Evolutionary conservation across 53 echinoderm and acorn worm species (phyloP).

Genomic region (Actinopyga echinites): DNA sequence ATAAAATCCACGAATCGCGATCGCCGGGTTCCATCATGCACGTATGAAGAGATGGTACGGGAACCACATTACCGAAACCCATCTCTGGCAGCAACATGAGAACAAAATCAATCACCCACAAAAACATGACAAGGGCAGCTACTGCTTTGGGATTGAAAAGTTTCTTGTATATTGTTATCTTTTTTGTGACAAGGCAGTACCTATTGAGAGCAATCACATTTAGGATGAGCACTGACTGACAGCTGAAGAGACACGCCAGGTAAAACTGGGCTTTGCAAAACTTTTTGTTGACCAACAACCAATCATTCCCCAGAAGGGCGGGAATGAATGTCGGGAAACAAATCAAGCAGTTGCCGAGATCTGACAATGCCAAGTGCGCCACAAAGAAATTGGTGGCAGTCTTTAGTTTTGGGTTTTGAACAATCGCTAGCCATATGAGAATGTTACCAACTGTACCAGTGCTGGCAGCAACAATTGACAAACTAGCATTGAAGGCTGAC

Average conservation of each 20-base stretch:
- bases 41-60: slow-evolving; percentile 15
- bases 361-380: slow-evolving; percentile 34
- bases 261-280: slow-evolving; percentile 12
- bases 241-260: slow-evolving; percentile 11
- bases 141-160: slow-evolving; percentile 59
- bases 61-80: slow-evolving; percentile 58
- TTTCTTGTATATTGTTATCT: slow-evolving; percentile 47
- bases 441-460: slow-evolving; percentile 1
- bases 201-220: slow-evolving; percentile 61
- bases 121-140: slow-evolving; percentile 24
- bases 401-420: slow-evolving; percentile 14
- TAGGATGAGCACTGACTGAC: slow-evolving; percentile 26
- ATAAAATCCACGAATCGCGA: slow-evolving; percentile 46
- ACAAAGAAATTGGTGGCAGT: slow-evolving; percentile 38
- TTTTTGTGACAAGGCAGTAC: slow-evolving; percentile 63
- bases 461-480: neutral
- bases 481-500: neutral
- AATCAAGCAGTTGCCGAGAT: slow-evolving; percentile 23
- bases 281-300: neutral
- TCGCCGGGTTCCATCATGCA: slow-evolving; percentile 63
- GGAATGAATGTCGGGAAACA: slow-evolving; percentile 29
- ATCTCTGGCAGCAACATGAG: slow-evolving; percentile 67
- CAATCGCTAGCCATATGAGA: slow-evolving; percentile 13
- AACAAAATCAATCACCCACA: slow-evolving; percentile 59
- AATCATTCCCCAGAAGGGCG: slow-evolving; percentile 7